A percentile compares a stretch with the other conserved stretches of the same genome.
phyloP scores from a whole-genome alignment of 2,113 vertebrate genomes.

The Cyanoderma ruficeps region DNA sequence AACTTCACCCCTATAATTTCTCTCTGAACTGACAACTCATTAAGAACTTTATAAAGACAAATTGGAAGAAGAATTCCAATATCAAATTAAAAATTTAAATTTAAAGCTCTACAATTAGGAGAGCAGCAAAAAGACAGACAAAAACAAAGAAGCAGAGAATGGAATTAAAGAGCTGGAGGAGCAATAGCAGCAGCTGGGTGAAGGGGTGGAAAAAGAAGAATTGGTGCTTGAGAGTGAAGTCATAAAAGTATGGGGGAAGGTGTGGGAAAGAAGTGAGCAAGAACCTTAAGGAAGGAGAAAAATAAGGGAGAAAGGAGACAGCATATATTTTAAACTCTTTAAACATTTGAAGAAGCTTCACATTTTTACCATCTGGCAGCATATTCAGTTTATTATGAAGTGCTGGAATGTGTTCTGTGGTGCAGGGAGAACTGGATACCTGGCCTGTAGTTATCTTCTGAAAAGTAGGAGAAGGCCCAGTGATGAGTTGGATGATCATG shows the following conservation, averaged over 20 bases:
- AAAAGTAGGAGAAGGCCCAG: background rate
- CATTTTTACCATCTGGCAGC: slow-evolving; percentile 57
- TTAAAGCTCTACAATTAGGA: background rate
- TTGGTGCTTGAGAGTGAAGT: background rate
- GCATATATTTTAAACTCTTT: slow-evolving; percentile 34
- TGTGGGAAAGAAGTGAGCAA: slow-evolving; percentile 65
- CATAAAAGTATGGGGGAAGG: slow-evolving; percentile 61
- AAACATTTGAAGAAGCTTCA: slow-evolving; percentile 22
- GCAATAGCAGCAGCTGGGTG: slow-evolving; percentile 46
- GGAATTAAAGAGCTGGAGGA: slow-evolving; percentile 1
- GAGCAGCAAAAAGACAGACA: background rate
- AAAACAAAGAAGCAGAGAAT: background rate
- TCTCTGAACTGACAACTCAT: background rate
- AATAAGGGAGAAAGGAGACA: slow-evolving; percentile 27
- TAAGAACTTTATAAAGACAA: background rate
- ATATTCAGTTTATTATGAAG: slow-evolving; percentile 33
- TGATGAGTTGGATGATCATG: background rate
- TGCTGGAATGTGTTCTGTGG: background rate
- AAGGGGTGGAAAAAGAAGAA: slow-evolving; percentile 46
- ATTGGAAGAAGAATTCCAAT: background rate
- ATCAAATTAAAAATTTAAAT: background rate
- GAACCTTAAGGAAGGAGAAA: slow-evolving; percentile 33
- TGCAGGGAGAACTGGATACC: background rate
- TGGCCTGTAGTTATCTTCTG: background rate
- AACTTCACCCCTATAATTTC: background rate